A percentile compares a stretch with the other conserved stretches of the same genome.
phyloP scores from a whole-genome alignment of 2,113 vertebrate species.

The Amazona guildingii region DNA sequence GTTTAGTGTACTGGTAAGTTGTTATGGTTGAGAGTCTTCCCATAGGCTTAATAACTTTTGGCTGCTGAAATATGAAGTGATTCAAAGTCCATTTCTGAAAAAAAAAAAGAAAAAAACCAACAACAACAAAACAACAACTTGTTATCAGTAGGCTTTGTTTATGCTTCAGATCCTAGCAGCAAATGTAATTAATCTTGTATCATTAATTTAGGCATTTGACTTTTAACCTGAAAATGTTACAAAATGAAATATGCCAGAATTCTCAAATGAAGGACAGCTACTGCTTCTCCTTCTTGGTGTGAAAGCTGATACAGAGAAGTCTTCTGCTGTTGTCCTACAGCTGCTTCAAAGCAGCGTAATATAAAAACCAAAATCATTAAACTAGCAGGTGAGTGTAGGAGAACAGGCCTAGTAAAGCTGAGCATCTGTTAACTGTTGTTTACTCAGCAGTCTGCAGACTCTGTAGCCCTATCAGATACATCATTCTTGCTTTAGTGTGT shows the following conservation, averaged over 20 bases:
- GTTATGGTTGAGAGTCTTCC: not conserved
- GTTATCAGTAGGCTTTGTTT: not conserved
- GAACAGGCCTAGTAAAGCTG: not conserved
- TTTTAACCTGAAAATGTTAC: not conserved
- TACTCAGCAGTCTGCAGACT: not conserved
- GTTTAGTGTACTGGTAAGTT: slow-evolving; percentile 76
- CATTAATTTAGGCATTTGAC: not conserved
- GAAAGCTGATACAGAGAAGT: not conserved
- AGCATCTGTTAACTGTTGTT: not conserved
- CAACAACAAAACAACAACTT: not conserved
- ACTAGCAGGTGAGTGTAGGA: not conserved
- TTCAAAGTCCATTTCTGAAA: not conserved
- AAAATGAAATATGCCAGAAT: not conserved
- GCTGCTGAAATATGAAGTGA: not conserved
- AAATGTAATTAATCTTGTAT: not conserved
- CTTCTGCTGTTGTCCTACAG: not conserved
- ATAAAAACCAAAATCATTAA: not conserved
- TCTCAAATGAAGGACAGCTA: not conserved
- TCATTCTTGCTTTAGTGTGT: not conserved
- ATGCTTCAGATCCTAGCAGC: not conserved
- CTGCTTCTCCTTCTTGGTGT: not conserved
- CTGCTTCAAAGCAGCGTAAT: not conserved
- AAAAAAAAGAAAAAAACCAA: not conserved
- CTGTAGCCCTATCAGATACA: not conserved
- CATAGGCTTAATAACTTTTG: not conserved